These are phyloP conservation scores for Mycetomoellerius zeteki DNA, from an alignment of 1,140 invertebrate species.

Conservation along the genomic window DNA sequence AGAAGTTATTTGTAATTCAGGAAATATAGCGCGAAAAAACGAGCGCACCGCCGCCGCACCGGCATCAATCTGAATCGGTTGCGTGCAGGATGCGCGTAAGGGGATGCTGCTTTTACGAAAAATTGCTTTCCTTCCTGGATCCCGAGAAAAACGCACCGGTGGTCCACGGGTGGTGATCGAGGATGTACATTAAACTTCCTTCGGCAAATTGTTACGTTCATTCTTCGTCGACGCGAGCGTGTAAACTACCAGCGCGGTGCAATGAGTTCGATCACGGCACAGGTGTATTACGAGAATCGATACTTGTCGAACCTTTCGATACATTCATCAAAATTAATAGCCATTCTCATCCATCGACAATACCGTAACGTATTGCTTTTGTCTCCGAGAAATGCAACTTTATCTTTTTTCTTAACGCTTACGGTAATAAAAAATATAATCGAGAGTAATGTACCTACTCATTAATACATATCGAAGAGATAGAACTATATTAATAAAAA, in stretches of 20 bases:
- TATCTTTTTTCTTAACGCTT: not conserved
- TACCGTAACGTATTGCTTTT: slow-evolving; percentile 29
- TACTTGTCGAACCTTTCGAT: slow-evolving; percentile 46
- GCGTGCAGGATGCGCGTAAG: slow-evolving; percentile 49
- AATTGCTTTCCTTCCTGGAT: slow-evolving; percentile 56
- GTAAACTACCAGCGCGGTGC: slow-evolving; percentile 50
- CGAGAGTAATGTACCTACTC: not conserved
- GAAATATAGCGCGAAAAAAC: slow-evolving; percentile 19
- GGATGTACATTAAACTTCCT: slow-evolving; percentile 45
- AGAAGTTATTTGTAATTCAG: slow-evolving; percentile 50
- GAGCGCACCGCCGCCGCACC: not conserved
- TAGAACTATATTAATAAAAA: not conserved
- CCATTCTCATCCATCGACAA: slow-evolving; percentile 29
- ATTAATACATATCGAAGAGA: not conserved
- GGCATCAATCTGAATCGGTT: slow-evolving; percentile 60
- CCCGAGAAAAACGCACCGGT: slow-evolving; percentile 37
- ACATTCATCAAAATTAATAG: slow-evolving; percentile 57
- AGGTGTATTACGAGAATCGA: slow-evolving; percentile 70
- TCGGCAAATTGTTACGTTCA: slow-evolving; percentile 67
- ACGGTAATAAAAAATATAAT: not conserved
- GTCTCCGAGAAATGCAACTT: slow-evolving; percentile 10
- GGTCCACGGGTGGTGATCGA: slow-evolving; percentile 40
- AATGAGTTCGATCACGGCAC: slow-evolving; percentile 68
- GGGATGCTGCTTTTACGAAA: slow-evolving; percentile 47
- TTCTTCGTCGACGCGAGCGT: slow-evolving; percentile 59